Evolutionary conservation across 2,797 vertebrate genomes (phyloP).

Genomic region (Tamandua tetradactyla): DNA sequence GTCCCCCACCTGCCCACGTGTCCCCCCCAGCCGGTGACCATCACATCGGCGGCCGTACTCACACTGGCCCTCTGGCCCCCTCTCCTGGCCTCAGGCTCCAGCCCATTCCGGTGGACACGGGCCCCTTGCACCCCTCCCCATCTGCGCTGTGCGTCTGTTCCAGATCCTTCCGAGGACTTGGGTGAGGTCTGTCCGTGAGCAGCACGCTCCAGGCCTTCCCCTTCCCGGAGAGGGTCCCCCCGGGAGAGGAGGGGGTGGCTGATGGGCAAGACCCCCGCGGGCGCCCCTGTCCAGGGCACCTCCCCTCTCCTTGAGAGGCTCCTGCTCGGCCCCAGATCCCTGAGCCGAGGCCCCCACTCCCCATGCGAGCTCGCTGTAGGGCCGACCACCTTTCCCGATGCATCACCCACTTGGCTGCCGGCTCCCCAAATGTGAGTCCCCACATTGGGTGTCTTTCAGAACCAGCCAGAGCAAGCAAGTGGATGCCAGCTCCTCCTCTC

Average conservation of each 20-base stretch:
- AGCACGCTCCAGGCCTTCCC: rapidly evolving
- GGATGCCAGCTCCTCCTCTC: background rate
- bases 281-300: background rate
- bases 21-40: rapidly evolving
- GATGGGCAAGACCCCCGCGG: too few relatives aligned
- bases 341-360: background rate
- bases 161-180: background rate
- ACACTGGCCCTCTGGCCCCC: rapidly evolving
- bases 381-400: rapidly evolving
- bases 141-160: rapidly evolving
- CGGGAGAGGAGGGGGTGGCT: rapidly evolving
- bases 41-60: rapidly evolving
- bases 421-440: background rate
- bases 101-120: rapidly evolving
- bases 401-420: background rate
- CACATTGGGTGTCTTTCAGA: background rate
- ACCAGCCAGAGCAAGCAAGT: background rate
- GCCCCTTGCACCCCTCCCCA: rapidly evolving
- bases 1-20: rapidly evolving
- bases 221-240: rapidly evolving
- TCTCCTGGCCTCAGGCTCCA: background rate
- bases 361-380: background rate
- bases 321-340: background rate
- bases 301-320: too few relatives aligned
- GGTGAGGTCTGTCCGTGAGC: too few relatives aligned